Evolutionary conservation across 1,140 invertebrate genomes (phyloP).

Genomic region (Globodera ellingtonae): DNA sequence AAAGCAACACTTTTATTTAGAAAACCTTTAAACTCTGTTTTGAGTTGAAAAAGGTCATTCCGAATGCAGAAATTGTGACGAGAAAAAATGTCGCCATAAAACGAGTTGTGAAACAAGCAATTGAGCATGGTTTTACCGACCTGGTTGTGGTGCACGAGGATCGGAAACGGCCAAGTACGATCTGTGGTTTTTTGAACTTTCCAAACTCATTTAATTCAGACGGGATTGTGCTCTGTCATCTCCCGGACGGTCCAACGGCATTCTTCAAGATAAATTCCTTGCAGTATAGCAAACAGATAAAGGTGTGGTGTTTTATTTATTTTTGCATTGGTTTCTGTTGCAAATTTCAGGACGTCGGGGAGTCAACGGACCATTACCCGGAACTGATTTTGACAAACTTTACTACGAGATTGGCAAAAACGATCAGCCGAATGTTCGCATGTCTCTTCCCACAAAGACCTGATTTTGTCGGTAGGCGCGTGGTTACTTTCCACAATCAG

Average conservation of each 20-base stretch:
- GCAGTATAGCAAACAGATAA: conserved; percentile 68
- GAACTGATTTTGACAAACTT: conserved; percentile 97
- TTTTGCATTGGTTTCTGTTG: not conserved
- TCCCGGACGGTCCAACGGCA: conserved; percentile 92
- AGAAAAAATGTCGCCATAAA: conserved; percentile 85
- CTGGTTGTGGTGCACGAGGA: conserved; percentile 91
- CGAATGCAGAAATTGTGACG: conserved; percentile 80
- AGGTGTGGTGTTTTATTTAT: conserved; percentile 33
- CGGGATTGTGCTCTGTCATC: conserved; percentile 85
- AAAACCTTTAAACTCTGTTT: conserved; percentile 89
- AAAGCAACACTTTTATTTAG: conserved; percentile 65
- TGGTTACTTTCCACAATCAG: conserved; percentile 97
- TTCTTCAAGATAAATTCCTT: conserved; percentile 73
- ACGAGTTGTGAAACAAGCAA: conserved; percentile 68
- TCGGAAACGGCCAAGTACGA: conserved; percentile 78
- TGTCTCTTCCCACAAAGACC: conserved; percentile 94
- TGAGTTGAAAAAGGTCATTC: conserved; percentile 85
- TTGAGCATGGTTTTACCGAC: conserved; percentile 73
- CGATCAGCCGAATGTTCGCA: conserved; percentile 88
- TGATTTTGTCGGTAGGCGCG: conserved; percentile 86
- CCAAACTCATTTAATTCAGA: conserved; percentile 67
- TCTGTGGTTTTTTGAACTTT: not conserved
- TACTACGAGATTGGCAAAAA: conserved; percentile 85
- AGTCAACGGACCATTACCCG: conserved; percentile 69
- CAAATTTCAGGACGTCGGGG: conserved; percentile 51